Evolutionary conservation across 2,113 vertebrate genomes (phyloP).

Genomic region (Oryzias woworae): DNA sequence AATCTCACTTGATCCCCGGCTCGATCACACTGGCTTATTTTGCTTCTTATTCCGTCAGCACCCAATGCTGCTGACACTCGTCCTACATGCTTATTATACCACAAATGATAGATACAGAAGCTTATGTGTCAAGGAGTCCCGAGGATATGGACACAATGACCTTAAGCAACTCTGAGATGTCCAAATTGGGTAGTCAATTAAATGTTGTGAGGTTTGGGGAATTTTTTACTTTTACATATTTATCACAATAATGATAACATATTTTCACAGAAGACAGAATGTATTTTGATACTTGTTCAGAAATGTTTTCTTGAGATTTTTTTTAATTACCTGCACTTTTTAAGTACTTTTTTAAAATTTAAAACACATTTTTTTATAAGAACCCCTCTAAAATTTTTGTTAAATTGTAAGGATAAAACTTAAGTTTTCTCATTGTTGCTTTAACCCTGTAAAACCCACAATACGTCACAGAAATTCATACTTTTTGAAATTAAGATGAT

Average conservation of each 20-base stretch:
- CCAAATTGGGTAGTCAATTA: slow-evolving; percentile 1
- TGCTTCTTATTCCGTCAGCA: slow-evolving; percentile 58
- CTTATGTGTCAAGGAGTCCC: slow-evolving; percentile 31
- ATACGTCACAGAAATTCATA: no score
- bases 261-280: background rate
- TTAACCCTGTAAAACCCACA: no score
- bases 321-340: no score
- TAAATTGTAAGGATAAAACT: no score
- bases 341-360: no score
- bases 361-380: no score
- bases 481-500: no score
- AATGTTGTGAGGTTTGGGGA: no score
- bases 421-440: no score
- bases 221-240: no score
- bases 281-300: background rate
- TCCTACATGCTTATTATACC: slow-evolving; percentile 56
- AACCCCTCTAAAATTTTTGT: no score
- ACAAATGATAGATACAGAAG: slow-evolving; percentile 58
- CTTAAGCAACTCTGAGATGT: slow-evolving; percentile 7
- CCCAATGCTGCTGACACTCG: slow-evolving; percentile 59
- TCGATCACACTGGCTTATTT: slow-evolving; percentile 67
- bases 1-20: slow-evolving; percentile 65
- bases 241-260: no score
- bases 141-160: background rate
- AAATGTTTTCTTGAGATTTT: slow-evolving; percentile 2